phyloP scores from a whole-genome alignment of 37 sponge, comb jelly and placozoan genomes.

The Axinella damicornis region DNA sequence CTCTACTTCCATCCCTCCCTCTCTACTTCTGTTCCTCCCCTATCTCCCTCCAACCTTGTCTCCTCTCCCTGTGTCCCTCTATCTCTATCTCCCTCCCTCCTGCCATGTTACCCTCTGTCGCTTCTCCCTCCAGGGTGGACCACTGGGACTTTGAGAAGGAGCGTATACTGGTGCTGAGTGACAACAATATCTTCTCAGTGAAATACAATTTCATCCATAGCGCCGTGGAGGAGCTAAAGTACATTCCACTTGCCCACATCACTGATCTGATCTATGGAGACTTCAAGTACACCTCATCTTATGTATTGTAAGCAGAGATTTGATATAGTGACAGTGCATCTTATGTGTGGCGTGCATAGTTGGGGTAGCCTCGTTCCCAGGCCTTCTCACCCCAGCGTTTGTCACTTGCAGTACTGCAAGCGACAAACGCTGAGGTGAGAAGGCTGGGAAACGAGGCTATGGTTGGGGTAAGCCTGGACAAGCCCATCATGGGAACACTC shows the following conservation, averaged over 20 bases:
- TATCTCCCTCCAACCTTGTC: neutral
- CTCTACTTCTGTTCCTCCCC: neutral
- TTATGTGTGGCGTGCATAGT: no score
- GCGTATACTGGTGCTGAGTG: constrained; percentile 60
- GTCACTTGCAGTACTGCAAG: no score
- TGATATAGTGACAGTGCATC: no score
- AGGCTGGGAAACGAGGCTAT: no score
- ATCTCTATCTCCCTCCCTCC: constrained; percentile 1
- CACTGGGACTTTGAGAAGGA: constrained; percentile 92
- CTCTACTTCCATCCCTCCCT: no score
- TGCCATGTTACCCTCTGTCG: neutral
- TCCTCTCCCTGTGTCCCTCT: neutral
- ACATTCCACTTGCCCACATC: constrained; percentile 51
- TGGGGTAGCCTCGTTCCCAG: no score
- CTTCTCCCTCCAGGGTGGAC: constrained; percentile 64
- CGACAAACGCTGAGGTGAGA: no score
- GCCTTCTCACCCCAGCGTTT: no score
- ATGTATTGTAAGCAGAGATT: constrained; percentile 67
- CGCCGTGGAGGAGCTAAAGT: constrained; percentile 69
- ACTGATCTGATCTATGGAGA: constrained; percentile 48
- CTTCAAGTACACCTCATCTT: constrained; percentile 71
- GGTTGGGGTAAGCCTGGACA: no score
- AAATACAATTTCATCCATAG: constrained; percentile 73
- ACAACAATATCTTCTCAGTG: constrained; percentile 66
- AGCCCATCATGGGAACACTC: no score